Conservation (phyloP, 2,888 invertebrate genomes). For the Diachrysia chrysitis region DNA sequence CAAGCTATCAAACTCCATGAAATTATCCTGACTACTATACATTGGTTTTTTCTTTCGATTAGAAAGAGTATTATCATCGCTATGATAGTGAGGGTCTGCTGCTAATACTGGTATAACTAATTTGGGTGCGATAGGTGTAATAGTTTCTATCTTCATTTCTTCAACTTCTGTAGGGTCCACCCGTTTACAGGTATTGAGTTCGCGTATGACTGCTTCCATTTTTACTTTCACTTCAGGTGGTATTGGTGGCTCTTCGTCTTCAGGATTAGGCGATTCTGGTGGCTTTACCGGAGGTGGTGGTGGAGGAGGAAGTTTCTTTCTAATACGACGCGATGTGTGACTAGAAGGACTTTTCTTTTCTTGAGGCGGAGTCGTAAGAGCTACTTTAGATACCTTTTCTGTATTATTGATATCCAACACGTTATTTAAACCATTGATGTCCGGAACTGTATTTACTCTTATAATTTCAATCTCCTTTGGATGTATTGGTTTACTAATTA, state of each 20-base stretch:
- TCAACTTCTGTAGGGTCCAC: constrained; percentile 75
- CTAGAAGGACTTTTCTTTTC: constrained; percentile 74
- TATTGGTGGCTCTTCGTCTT: constrained; percentile 76
- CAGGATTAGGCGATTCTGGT: constrained; percentile 56
- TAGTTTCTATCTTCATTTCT: constrained; percentile 73
- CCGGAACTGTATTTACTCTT: constrained; percentile 44
- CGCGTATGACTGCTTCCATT: constrained; percentile 90
- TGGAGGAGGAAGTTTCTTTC: constrained; percentile 84
- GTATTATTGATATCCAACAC: constrained; percentile 29
- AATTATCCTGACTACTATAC: constrained; percentile 65
- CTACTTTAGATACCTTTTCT: constrained; percentile 40
- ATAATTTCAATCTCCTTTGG: constrained; percentile 55
- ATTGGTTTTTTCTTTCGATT: constrained; percentile 69
- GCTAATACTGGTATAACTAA: constrained; percentile 84
- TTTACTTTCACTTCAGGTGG: constrained; percentile 89
- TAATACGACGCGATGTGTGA: constrained; percentile 76
- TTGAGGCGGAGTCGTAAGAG: constrained; percentile 54
- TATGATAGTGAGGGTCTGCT: constrained; percentile 81
- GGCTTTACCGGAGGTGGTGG: constrained; percentile 78
- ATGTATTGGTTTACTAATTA: constrained; percentile 47
- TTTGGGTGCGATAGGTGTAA: constrained; percentile 77
- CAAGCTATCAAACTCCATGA: constrained; percentile 80
- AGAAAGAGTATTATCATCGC: constrained; percentile 77
- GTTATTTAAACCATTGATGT: constrained; percentile 43
- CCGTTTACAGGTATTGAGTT: constrained; percentile 83